Evolutionary conservation across 1,140 invertebrate genomes (phyloP).

Genomic region (Drosophila trapezifrons): DNA sequence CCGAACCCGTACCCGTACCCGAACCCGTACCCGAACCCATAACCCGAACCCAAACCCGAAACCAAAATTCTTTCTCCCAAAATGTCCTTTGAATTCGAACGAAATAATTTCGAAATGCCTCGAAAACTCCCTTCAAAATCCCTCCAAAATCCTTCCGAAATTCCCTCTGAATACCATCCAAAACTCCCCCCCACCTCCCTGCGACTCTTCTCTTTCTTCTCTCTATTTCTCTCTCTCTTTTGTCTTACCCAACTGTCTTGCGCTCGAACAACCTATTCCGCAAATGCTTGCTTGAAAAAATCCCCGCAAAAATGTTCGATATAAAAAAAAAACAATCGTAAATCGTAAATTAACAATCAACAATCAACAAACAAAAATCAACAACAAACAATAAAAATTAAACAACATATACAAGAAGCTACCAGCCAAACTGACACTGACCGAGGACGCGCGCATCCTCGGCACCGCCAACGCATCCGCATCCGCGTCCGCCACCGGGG

Average conservation of each 20-base stretch:
- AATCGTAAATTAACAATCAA: slow-evolving; percentile 23
- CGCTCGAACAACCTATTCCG: slow-evolving; percentile 27
- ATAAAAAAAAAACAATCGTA: slow-evolving; percentile 13
- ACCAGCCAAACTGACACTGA: slow-evolving; percentile 84
- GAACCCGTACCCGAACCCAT: no score
- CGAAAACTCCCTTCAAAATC: background rate
- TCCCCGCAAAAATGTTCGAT: slow-evolving; percentile 6
- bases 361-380: slow-evolving; percentile 30
- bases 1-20: no score
- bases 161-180: no score
- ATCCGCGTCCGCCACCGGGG: slow-evolving; percentile 29
- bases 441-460: slow-evolving; percentile 83
- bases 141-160: background rate
- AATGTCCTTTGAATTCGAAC: background rate
- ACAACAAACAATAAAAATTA: no score
- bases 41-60: slow-evolving; percentile 7
- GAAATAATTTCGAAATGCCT: background rate
- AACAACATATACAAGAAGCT: slow-evolving; percentile 81
- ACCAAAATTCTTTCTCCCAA: slow-evolving; percentile 3
- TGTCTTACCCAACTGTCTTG: slow-evolving; percentile 36
- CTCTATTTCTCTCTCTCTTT: slow-evolving; percentile 33
- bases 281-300: slow-evolving; percentile 10
- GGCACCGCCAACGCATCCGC: slow-evolving; percentile 78
- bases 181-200: slow-evolving; percentile 7
- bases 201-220: slow-evolving; percentile 45